Evolutionary conservation across 2,888 invertebrate species (phyloP).

Genomic region (Drosophila flavopinicola): DNA sequence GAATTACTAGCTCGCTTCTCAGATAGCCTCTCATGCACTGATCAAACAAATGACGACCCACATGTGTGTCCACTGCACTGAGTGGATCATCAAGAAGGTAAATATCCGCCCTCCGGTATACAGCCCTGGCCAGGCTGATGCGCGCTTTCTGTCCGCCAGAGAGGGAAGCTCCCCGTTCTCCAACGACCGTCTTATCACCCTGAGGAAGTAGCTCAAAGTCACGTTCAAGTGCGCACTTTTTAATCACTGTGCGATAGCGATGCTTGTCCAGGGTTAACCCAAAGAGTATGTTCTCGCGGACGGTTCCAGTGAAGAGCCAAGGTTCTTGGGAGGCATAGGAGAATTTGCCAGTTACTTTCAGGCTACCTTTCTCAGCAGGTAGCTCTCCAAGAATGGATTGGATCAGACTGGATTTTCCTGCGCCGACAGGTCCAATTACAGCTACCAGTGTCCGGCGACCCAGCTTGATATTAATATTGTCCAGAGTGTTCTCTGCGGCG

Average conservation of each 20-base stretch:
- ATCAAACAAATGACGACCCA: slow-evolving; percentile 94
- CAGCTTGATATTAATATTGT: slow-evolving; percentile 87
- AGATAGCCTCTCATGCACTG: slow-evolving; percentile 85
- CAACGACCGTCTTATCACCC: slow-evolving; percentile 88
- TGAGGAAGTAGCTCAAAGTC: slow-evolving; percentile 86
- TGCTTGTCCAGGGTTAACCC: slow-evolving; percentile 86
- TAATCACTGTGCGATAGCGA: slow-evolving; percentile 86
- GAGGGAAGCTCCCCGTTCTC: slow-evolving; percentile 92
- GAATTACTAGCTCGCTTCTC: slow-evolving; percentile 88
- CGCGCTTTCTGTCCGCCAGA: slow-evolving; percentile 95
- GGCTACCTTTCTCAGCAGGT: slow-evolving; percentile 85
- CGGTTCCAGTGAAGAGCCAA: slow-evolving; percentile 90
- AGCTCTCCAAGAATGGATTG: slow-evolving; percentile 86
- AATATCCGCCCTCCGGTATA: slow-evolving; percentile 93
- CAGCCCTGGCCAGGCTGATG: slow-evolving; percentile 93
- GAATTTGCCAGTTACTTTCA: slow-evolving; percentile 86
- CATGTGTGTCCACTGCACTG: slow-evolving; percentile 95
- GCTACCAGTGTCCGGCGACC: slow-evolving; percentile 88
- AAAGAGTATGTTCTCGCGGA: slow-evolving; percentile 87
- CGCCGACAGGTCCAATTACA: slow-evolving; percentile 89
- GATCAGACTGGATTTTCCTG: slow-evolving; percentile 87
- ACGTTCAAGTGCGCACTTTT: slow-evolving; percentile 85
- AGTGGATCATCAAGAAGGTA: slow-evolving; percentile 96
- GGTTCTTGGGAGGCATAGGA: slow-evolving; percentile 93
- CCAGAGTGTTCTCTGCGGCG: slow-evolving; percentile 87